A percentile compares a stretch with the other conserved stretches of the same genome.
phyloP scores from a whole-genome alignment of 2,888 invertebrate species.

The Athrips mouffetella region DNA sequence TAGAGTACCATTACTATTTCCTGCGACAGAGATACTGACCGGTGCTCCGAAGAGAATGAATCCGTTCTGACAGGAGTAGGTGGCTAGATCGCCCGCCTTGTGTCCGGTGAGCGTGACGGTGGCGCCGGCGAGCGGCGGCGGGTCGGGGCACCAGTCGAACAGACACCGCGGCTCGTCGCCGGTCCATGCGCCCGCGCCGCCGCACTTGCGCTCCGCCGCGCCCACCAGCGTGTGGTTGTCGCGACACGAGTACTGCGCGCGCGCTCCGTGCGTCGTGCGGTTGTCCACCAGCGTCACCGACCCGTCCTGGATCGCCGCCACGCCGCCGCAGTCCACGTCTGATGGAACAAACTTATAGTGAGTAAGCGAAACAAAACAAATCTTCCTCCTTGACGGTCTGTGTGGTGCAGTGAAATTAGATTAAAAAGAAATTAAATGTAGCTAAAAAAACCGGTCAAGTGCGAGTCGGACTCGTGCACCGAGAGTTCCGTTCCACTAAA shows the following conservation, averaged over 20 bases:
- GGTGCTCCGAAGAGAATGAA: conserved; percentile 90
- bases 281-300: conserved; percentile 81
- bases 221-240: conserved; percentile 92
- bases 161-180: conserved; percentile 88
- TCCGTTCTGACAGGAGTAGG: conserved; percentile 89
- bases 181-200: conserved; percentile 86
- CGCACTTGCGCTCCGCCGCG: conserved; percentile 83
- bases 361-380: not conserved
- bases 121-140: conserved; percentile 87
- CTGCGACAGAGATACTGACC: conserved; percentile 78
- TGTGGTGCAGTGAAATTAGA: too few relatives aligned
- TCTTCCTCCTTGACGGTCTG: not conserved
- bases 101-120: conserved; percentile 83
- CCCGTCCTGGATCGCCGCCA: conserved; percentile 85
- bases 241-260: conserved; percentile 86
- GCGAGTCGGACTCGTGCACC: too few relatives aligned
- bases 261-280: conserved; percentile 88
- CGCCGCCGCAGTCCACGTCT: conserved; percentile 90
- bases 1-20: too few relatives aligned
- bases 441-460: too few relatives aligned
- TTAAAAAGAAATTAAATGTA: too few relatives aligned
- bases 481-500: too few relatives aligned
- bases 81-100: conserved; percentile 88
- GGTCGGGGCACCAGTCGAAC: conserved; percentile 93
- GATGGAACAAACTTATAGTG: conserved; percentile 21